Evolutionary conservation across 2,797 vertebrate species (phyloP).

Genomic region (Rhinella marina): DNA sequence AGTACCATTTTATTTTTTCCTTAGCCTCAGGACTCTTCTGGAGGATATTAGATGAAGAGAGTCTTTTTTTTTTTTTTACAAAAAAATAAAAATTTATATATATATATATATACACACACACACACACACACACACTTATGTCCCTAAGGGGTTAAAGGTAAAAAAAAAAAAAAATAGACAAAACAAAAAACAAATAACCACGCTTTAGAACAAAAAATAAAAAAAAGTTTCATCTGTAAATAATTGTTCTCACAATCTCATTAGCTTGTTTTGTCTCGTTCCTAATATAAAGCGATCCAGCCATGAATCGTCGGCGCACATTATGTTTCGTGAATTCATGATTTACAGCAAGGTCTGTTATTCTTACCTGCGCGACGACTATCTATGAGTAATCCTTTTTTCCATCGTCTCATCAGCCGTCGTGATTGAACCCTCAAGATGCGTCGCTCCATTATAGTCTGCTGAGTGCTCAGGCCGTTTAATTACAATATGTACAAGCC

Average conservation of each 20-base stretch:
- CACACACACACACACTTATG: too few species aligned
- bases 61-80: too few species aligned
- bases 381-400: background rate
- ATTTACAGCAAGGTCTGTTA: background rate
- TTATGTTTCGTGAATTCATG: background rate
- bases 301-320: background rate
- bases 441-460: background rate
- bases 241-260: background rate
- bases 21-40: too few species aligned
- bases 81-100: too few species aligned
- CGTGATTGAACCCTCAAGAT: background rate
- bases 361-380: conserved; percentile 6
- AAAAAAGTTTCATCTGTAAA: background rate
- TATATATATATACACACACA: too few species aligned
- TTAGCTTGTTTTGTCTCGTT: conserved; percentile 8
- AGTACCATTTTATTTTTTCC: too few species aligned
- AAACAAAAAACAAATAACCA: background rate
- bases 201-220: background rate
- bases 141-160: too few species aligned
- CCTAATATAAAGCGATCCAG: background rate
- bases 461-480: background rate
- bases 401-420: background rate
- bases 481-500: conserved; percentile 4
- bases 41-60: too few species aligned
- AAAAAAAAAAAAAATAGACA: background rate